Percentiles rank a stretch among this genome's conserved stretches.
Conservation (phyloP, 1,140 invertebrate genomes). For the Nomia melanderi region DNA sequence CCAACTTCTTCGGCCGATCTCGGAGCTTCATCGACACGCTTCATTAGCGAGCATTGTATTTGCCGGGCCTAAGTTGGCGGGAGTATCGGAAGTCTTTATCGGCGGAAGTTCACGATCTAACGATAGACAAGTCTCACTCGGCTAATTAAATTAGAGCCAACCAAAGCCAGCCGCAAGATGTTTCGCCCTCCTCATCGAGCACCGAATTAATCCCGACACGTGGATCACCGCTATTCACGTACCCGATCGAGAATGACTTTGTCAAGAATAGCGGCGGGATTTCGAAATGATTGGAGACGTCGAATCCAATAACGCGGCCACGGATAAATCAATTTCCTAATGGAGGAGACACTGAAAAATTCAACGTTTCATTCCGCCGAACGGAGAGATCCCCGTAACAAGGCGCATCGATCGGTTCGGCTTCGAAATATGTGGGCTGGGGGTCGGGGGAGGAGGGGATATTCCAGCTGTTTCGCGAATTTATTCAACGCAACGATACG, state of each 20-base stretch:
- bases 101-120: background rate
- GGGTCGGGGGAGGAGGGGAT: too few relatives aligned
- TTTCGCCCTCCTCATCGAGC: background rate
- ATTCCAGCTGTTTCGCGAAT: conserved; percentile 42
- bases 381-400: background rate
- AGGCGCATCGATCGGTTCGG: conserved; percentile 34
- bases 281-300: background rate
- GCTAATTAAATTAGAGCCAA: background rate
- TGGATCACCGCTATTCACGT: background rate
- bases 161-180: background rate
- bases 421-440: conserved; percentile 30
- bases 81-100: background rate
- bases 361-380: conserved; percentile 27
- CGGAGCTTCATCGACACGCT: too few relatives aligned
- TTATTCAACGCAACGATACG: conserved; percentile 52
- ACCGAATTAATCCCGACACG: background rate
- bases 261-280: background rate
- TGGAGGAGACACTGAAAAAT: conserved; percentile 29
- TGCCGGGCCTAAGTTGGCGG: too few relatives aligned
- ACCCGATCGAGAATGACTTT: background rate
- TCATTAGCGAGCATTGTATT: too few relatives aligned
- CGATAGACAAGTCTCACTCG: background rate
- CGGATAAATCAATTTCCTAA: conserved; percentile 33
- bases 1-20: too few relatives aligned
- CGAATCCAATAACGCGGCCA: background rate